These are phyloP conservation scores for Pseudoips prasinana DNA, from an alignment of 2,888 invertebrate genomes.

Conservation along the genomic window DNA sequence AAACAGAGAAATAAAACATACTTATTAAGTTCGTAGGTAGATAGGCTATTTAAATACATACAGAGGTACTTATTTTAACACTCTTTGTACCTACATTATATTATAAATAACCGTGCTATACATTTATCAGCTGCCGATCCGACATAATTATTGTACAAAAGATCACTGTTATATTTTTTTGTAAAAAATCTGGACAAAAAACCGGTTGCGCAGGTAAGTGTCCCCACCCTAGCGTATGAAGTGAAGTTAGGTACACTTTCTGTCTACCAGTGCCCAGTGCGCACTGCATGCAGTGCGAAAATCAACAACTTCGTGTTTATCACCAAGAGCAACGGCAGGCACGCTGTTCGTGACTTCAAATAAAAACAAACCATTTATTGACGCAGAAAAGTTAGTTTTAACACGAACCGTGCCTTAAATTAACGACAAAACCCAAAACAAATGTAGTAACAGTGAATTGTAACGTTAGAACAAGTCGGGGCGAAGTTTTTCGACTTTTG, in stretches of 20 bases:
- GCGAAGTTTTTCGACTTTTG: conserved; percentile 61
- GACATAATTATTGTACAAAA: conserved; percentile 41
- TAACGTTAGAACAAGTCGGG: conserved; percentile 39
- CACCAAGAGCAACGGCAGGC: conserved; percentile 11
- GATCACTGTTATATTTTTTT: conserved; percentile 22
- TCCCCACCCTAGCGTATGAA: conserved; percentile 36
- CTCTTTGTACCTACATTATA: too few relatives aligned
- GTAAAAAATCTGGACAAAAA: conserved; percentile 33
- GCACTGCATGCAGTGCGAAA: conserved; percentile 22
- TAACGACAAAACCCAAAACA: conserved; percentile 54
- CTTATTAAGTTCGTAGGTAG: too few relatives aligned
- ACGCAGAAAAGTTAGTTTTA: conserved; percentile 52
- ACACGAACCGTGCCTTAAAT: conserved; percentile 61
- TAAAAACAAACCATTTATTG: conserved; percentile 63
- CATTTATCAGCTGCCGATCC: conserved; percentile 33
- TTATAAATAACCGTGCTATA: too few relatives aligned
- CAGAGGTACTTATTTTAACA: too few relatives aligned
- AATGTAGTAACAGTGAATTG: conserved; percentile 51
- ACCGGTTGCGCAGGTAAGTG: conserved; percentile 41
- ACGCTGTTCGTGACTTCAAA: conserved; percentile 59
- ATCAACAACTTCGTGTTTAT: conserved; percentile 40
- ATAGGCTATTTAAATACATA: too few relatives aligned
- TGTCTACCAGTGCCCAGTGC: too few relatives aligned
- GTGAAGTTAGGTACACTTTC: conserved; percentile 51
- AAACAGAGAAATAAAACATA: too few relatives aligned